These are phyloP conservation scores for Micropterix aruncella DNA, from an alignment of 2,888 invertebrate species.

Conservation along the genomic window DNA sequence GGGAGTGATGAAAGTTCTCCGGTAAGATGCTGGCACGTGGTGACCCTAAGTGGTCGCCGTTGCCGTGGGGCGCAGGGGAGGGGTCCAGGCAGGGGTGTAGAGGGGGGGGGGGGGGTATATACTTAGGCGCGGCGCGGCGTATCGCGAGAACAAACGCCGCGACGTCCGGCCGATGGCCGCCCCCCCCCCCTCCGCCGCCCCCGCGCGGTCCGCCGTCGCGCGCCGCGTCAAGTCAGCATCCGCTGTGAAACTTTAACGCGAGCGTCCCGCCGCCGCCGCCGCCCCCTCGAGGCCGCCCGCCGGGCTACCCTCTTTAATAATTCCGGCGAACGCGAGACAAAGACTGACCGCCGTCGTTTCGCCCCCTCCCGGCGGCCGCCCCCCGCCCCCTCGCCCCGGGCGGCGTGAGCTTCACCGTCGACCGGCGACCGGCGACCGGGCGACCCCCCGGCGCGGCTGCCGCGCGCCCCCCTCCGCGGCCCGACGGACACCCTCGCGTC, in stretches of 20 bases:
- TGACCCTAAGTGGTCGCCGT: not conserved
- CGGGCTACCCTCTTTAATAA: not conserved
- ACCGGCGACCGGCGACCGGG: not conserved
- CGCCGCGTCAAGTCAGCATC: not conserved
- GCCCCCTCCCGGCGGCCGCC: not conserved
- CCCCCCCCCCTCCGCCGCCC: not conserved
- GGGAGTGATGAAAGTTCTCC: too few species aligned
- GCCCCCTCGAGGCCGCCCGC: not conserved
- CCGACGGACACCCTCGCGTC: not conserved
- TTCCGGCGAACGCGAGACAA: not conserved
- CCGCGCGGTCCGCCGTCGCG: not conserved
- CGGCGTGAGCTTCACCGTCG: too few species aligned
- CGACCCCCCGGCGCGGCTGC: not conserved
- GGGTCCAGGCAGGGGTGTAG: too few species aligned
- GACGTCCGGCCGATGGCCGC: not conserved
- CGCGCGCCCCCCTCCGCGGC: not conserved
- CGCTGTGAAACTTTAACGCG: not conserved
- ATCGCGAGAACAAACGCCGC: not conserved
- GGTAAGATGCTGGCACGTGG: too few species aligned
- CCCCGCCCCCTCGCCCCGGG: not conserved
- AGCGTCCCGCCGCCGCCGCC: not conserved
- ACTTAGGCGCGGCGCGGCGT: not conserved
- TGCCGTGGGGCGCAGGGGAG: too few species aligned
- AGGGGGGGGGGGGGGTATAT: too few species aligned
- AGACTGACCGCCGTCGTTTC: not conserved